These are phyloP conservation scores for Orthosia gothica DNA, from an alignment of 2,888 invertebrate genomes.

Conservation along the genomic window DNA sequence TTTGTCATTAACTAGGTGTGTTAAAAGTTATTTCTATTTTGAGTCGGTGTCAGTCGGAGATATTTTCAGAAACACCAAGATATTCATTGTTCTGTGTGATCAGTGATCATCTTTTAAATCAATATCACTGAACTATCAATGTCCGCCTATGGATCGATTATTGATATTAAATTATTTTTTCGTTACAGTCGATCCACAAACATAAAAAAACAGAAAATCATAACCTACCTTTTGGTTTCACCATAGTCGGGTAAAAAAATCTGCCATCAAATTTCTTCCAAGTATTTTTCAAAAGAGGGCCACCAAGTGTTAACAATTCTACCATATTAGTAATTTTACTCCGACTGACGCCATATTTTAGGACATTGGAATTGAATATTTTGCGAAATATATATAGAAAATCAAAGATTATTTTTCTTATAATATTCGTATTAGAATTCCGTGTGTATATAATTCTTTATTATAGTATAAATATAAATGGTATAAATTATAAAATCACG, in stretches of 20 bases:
- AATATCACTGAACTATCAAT: neutral
- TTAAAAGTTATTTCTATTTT: constrained; percentile 37
- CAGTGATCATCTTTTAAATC: neutral
- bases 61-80: neutral
- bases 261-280: neutral
- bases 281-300: neutral
- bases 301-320: neutral
- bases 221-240: too few species aligned
- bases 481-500: constrained; percentile 56
- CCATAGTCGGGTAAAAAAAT: too few species aligned
- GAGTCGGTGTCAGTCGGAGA: constrained; percentile 51
- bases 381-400: constrained; percentile 52
- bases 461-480: constrained; percentile 42
- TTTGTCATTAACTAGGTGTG: constrained; percentile 39
- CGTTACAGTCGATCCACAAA: too few species aligned
- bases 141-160: neutral
- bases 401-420: constrained; percentile 65
- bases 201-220: too few species aligned
- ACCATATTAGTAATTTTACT: constrained; percentile 23
- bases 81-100: neutral
- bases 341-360: constrained; percentile 51
- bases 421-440: constrained; percentile 46
- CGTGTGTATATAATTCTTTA: constrained; percentile 58
- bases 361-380: constrained; percentile 62
- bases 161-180: neutral